Conservation (phyloP, 2,113 vertebrate genomes). For the Myodes glareolus region DNA sequence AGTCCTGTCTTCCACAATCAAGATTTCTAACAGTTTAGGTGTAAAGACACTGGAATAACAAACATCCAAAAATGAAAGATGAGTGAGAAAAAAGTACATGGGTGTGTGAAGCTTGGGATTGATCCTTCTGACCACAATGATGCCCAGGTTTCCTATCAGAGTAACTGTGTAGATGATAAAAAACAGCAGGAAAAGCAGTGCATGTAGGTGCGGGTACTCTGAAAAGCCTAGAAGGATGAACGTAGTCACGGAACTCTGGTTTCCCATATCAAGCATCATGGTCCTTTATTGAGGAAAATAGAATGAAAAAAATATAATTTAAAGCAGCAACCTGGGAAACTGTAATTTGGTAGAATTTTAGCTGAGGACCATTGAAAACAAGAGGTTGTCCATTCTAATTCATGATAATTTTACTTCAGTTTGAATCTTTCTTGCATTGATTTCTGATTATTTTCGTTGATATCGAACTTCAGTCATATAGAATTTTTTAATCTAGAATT, state of each 20-base stretch:
- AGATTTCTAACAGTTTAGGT: constrained; percentile 65
- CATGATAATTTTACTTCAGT: neutral
- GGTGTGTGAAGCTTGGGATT: constrained; percentile 66
- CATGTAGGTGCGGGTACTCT: constrained; percentile 36
- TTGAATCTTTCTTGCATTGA: neutral
- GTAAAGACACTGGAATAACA: constrained; percentile 75
- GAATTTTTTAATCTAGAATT: neutral
- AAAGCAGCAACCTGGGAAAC: neutral
- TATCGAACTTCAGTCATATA: neutral
- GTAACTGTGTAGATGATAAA: constrained; percentile 49
- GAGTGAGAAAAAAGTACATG: constrained; percentile 77
- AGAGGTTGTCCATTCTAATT: fast-evolving
- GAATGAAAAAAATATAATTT: no score
- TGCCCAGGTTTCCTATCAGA: constrained; percentile 69
- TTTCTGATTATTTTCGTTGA: neutral
- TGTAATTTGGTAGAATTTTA: fast-evolving
- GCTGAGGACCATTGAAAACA: fast-evolving
- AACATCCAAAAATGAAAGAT: constrained; percentile 67
- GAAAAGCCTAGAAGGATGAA: constrained; percentile 69
- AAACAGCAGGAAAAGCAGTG: constrained; percentile 54
- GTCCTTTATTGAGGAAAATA: neutral
- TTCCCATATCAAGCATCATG: constrained; percentile 17
- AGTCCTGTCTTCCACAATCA: constrained; percentile 51
- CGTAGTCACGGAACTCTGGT: constrained; percentile 46
- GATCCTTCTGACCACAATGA: constrained; percentile 56